Evolutionary conservation across 2,888 invertebrate species (phyloP), one percentile per base, ranked within the genome.

Genomic region (Pycnomerus fuliginosus): DNA sequence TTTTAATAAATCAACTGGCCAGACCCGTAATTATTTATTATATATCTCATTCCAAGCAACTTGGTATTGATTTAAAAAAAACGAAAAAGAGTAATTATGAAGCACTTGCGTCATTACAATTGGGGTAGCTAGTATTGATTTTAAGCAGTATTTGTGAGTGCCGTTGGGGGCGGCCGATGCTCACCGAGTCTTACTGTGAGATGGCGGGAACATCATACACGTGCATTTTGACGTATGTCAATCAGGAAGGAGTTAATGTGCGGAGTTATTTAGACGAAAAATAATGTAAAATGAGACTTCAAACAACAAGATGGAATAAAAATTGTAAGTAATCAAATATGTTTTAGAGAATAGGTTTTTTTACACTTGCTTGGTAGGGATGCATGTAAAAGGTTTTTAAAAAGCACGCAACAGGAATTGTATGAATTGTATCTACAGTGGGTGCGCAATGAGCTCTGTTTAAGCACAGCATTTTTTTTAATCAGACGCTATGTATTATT

Each of bases 381-480:
- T 58, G 59, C 58, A 61, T 60, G 60, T 60, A 62, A 63, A 61
- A 62, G 55, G 48, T 63, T 63, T 66, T 62, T 61, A 65, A 65
- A 64, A 67, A 62, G 60, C 60, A 67, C 61, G 65, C 65, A 62
- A 60, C 59, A 60, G 61, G 60, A 65, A 62, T 67, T 61, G 62
- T 61, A 65, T 64, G 62, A 66, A 65, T 66, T 67, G 67, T 65
- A 61, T 60, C 61, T 63, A 64, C 64, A 48, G 67, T 64, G 61
- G 64, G 63, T 68, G 68, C 68, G 68, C 68, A 67, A 67, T 64
- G 61, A 62, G 55, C 56, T 57, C 57, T 57, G 62, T 65, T 62
- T 58, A 65, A 59, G 61, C 60, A 49, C 50, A 49, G 52, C 48
- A 54, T 54, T 63, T 64, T 67, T 63, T 59, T 58, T 51, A 56